phyloP scores from a whole-genome alignment of 2,113 vertebrate species.

The Acanthisitta chloris region DNA sequence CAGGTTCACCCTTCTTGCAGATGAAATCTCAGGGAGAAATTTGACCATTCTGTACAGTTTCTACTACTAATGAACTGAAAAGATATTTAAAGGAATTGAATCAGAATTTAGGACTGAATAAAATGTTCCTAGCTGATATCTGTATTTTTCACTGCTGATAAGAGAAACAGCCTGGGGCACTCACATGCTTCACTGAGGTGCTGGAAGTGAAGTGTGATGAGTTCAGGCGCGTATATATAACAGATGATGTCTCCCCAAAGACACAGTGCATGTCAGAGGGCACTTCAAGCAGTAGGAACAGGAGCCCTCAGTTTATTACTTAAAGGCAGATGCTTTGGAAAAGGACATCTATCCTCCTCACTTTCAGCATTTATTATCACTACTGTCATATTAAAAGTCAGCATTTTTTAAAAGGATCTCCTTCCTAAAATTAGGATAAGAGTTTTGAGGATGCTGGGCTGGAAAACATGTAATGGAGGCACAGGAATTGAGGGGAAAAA shows the following conservation, averaged over 20 bases:
- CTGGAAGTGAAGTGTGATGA: not conserved
- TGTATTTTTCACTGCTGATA: not conserved
- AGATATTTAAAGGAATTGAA: not conserved
- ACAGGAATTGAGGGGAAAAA: not conserved
- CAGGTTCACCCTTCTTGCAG: not conserved
- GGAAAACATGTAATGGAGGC: not conserved
- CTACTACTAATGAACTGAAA: not conserved
- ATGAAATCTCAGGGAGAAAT: not conserved
- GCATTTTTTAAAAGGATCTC: not conserved
- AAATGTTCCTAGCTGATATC: not conserved
- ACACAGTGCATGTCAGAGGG: not conserved
- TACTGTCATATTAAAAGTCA: not conserved
- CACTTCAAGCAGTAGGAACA: not conserved
- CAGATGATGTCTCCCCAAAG: not conserved
- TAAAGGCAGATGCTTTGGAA: not conserved
- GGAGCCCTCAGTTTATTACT: not conserved
- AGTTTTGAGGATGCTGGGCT: not conserved
- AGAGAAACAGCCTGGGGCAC: not conserved
- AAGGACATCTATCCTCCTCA: not conserved
- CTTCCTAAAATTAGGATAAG: not conserved
- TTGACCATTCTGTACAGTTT: not conserved
- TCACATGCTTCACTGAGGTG: not conserved
- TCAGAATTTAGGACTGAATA: not conserved
- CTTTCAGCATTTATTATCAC: not conserved
- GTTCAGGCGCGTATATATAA: fast-evolving